A percentile compares a stretch with the other conserved stretches of the same genome.
These are phyloP conservation scores for Periplaneta americana DNA, from an alignment of 1,140 invertebrate species.

Conservation along the genomic window DNA sequence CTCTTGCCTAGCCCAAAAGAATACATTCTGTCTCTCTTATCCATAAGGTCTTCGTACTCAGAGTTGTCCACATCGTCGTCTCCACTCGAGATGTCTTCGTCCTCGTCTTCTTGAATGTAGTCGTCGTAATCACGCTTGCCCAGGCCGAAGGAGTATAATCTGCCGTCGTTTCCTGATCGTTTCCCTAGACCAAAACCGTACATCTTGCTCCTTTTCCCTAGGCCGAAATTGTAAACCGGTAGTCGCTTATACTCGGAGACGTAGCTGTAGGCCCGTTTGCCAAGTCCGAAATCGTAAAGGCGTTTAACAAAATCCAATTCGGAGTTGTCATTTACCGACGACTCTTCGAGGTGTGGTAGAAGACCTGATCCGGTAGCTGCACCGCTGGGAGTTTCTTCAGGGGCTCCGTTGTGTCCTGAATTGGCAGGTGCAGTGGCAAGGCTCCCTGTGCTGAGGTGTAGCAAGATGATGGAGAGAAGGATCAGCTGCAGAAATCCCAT, in stretches of 20 bases:
- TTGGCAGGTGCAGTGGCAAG: background rate
- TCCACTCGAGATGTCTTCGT: background rate
- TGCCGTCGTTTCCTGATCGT: slow-evolving; percentile 21
- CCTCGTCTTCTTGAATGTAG: slow-evolving; percentile 25
- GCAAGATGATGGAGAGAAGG: background rate
- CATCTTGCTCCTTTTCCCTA: slow-evolving; percentile 46
- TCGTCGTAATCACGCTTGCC: slow-evolving; percentile 26
- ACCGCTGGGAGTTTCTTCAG: background rate
- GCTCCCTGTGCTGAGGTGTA: background rate
- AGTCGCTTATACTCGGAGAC: slow-evolving; percentile 58
- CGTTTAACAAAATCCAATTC: slow-evolving; percentile 15
- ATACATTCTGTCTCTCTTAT: slow-evolving; percentile 35
- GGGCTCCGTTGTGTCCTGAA: background rate
- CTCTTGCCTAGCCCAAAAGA: slow-evolving; percentile 54
- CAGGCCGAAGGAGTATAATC: slow-evolving; percentile 22
- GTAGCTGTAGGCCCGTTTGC: slow-evolving; percentile 55
- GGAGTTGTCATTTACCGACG: background rate
- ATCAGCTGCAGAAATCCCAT: background rate
- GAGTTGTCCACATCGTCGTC: slow-evolving; percentile 7
- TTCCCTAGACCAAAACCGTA: slow-evolving; percentile 39
- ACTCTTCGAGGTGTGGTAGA: background rate
- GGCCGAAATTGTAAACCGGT: slow-evolving; percentile 58
- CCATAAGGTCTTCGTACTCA: background rate
- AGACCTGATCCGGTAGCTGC: background rate
- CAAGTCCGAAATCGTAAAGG: slow-evolving; percentile 32